Evolutionary conservation across 92 coral and sea anemone species (phyloP).

Genomic region (Phymanthus crucifer): DNA sequence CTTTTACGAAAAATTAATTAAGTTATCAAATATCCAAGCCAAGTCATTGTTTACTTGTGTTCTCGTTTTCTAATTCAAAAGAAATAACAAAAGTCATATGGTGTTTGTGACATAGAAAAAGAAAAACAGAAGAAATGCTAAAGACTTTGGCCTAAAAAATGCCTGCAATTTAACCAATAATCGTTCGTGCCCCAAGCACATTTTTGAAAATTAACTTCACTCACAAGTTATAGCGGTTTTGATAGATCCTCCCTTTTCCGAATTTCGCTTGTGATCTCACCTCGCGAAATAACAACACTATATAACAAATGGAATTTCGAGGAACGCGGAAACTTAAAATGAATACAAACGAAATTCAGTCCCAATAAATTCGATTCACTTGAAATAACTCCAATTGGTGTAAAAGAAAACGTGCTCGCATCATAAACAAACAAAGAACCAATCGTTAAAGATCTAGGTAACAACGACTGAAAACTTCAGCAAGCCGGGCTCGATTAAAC

Average conservation of each 20-base stretch:
- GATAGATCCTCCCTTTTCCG: not conserved
- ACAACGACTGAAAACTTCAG: not conserved
- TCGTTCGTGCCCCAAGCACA: not conserved
- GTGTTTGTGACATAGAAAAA: not conserved
- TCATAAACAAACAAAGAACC: conserved; percentile 1
- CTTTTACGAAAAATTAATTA: not conserved
- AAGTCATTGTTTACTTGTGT: not conserved
- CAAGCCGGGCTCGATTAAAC: not conserved
- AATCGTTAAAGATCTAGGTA: not conserved
- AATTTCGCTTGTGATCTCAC: not conserved
- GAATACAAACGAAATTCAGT: not conserved
- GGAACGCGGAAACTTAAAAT: not conserved
- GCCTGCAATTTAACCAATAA: not conserved
- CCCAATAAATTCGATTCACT: not conserved
- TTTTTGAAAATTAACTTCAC: not conserved
- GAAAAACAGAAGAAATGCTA: too few relatives aligned
- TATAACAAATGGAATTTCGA: not conserved
- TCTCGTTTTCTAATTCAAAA: not conserved
- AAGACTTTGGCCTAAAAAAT: not conserved
- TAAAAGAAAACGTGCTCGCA: not conserved
- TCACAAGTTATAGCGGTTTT: not conserved
- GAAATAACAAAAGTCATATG: not conserved
- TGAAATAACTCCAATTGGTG: not conserved
- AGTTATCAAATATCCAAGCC: not conserved
- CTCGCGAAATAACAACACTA: not conserved